Base-by-base conservation (phyloP, 2,113 vertebrate species). In the Sebastes fasciatus region DNA sequence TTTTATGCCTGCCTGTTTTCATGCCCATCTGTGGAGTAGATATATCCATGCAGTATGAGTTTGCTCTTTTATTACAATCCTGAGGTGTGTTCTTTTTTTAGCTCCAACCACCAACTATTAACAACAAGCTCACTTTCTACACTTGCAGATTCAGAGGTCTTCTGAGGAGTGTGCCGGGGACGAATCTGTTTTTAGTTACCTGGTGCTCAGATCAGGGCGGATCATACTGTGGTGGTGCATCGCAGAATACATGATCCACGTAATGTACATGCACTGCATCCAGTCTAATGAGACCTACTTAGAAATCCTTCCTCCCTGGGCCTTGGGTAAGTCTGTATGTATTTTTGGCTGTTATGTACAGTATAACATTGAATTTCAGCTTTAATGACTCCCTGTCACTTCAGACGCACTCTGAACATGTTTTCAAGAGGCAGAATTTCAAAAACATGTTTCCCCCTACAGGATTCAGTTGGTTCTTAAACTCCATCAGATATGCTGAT, bases 251-350 rank as follows among this genome's bases (percentile, higher is more conserved):
- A 96, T 99, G 97, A 95, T 97, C 80, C 97, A 97, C 49, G 74
- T 96, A 12, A 97, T 99, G 97, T 98, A 98, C 92, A 97, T 98
- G 92, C 98, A 99, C 79, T 95, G 96, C 83, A 95, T 99, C 86
- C 97, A 95, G 83, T 94, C 95, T 91, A 97, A 96, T 58, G 90
- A 94, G 92, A 87, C 94, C 48, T 96, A 97, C 79, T 94, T 99
- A 91, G 94, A 95, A 83, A 90, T 96, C 14, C 96, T 96, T 8
- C 97, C 97, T 13, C 95, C 95, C 12, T 99, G 98, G 98, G 95
- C 97, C 0, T 92, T 99, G 86, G 97, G 98, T 99, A 91, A 94
- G 95, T 93, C 52, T 58, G 16, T 4, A 6, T 69, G 62, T 48
- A 51, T 82, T 69, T 80, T 62, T 43, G 26, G 17, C n/a, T 82